Percentiles rank a stretch among this genome's conserved stretches.
Conservation (phyloP, 2,113 vertebrate species). For the Chamaea fasciata region DNA sequence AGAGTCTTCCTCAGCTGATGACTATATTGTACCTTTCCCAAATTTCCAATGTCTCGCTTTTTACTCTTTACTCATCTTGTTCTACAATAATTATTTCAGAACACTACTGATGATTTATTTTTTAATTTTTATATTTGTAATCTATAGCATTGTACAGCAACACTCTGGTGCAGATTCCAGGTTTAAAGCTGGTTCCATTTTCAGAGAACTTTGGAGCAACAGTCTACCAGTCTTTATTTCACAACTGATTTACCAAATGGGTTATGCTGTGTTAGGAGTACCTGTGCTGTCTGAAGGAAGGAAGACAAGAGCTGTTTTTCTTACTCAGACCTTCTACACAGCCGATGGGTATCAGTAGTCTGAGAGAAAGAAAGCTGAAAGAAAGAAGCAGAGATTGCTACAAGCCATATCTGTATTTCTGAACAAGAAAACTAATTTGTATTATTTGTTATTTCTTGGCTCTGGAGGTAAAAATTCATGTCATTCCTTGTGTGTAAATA, state of each 20-base stretch:
- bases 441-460: neutral
- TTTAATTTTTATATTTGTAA: neutral
- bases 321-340: neutral
- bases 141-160: neutral
- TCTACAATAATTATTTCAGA: neutral
- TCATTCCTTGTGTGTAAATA: neutral
- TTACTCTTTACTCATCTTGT: neutral
- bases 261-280: neutral
- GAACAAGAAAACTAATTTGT: neutral
- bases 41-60: neutral
- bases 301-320: neutral
- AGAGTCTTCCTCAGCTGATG: neutral
- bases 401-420: neutral
- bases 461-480: neutral
- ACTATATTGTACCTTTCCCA: neutral
- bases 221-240: neutral
- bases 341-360: neutral
- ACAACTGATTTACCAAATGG: neutral
- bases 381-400: neutral
- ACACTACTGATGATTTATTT: neutral
- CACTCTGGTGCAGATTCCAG: neutral
- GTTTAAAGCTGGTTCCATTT: neutral
- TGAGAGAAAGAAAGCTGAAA: neutral
- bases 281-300: neutral
- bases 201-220: neutral